Conservation (phyloP, 2,113 vertebrate genomes). For the Calidris pugnax region DNA sequence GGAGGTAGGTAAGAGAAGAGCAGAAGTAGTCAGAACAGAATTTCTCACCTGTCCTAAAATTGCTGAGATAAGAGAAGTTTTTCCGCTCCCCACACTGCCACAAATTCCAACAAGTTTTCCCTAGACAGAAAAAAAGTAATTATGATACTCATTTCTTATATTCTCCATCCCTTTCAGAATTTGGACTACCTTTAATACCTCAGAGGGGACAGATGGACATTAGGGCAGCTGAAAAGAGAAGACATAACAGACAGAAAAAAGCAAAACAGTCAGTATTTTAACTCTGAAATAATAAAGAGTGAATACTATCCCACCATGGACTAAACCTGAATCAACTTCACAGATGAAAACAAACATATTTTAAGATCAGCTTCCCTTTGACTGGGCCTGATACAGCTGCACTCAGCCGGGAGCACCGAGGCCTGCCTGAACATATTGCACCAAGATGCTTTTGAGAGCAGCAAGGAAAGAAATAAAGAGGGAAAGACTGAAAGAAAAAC, state of each 20-base stretch:
- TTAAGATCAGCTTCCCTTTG: neutral
- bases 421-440: neutral
- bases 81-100: conserved; percentile 92
- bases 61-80: conserved; percentile 90
- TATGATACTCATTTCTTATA: neutral
- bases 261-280: neutral
- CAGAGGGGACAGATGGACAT: neutral
- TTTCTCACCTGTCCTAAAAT: conserved; percentile 90
- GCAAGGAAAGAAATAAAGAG: neutral
- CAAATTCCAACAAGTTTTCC: conserved; percentile 91
- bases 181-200: neutral
- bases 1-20: neutral
- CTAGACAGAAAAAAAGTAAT: conserved; percentile 57
- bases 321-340: neutral
- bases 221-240: neutral
- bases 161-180: neutral
- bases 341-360: neutral
- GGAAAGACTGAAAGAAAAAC: neutral
- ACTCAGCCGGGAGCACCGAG: neutral
- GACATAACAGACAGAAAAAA: neutral
- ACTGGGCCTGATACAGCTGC: neutral
- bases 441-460: neutral
- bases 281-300: neutral
- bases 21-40: neutral
- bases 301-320: neutral